Evolutionary conservation across 1,140 invertebrate species (phyloP), one percentile per base, ranked within the genome.

Genomic region (Pseudomyrmex gracilis): DNA sequence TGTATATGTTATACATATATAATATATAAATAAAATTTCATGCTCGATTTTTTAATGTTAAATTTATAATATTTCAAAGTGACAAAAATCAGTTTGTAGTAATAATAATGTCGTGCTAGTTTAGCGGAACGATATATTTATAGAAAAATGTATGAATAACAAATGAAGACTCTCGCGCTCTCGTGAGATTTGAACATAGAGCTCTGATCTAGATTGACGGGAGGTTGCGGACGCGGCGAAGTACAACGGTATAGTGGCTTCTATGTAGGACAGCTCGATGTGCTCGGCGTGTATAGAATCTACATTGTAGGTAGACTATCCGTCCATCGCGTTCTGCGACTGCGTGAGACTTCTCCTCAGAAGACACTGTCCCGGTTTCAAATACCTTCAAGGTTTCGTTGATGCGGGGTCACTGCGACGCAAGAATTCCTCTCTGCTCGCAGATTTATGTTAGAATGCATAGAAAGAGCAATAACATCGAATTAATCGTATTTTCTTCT

Each of bases 371-470:
- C 89, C 92, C 87, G 91, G 90, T 93, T 93, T 92, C 90, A 74
- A 91, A 91, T 91, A 89, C 89, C 92, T 93, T 93, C 92, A 93
- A 93, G 92, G 92, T 93, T 91, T 89, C 87, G 53, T 34, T 78
- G 51, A 64, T 51, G 71, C 71, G 73, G 5, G 34, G 34, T 82
- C 68, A 71, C 80, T 83, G 74, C 76, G 66, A 78, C 88, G 82
- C 84, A 77, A 83, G 74, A 87, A 61, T 84, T 80, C 80, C 15
- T 53, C 74, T 60, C 13, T 13, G 71, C 53, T 58, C 61, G 67
- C 55, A 12, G 51, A 47, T 76, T 13, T 83, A 88, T 87, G 76
- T 83, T 78, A 70, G 57, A 74, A 74, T 71, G 73, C 73, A 73
- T 67, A 58, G 82, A 57, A 82, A 68, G 74, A 87, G 61, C 82